Evolutionary conservation across 2,113 vertebrate genomes (phyloP).

Genomic region (Syrrhaptes paradoxus): DNA sequence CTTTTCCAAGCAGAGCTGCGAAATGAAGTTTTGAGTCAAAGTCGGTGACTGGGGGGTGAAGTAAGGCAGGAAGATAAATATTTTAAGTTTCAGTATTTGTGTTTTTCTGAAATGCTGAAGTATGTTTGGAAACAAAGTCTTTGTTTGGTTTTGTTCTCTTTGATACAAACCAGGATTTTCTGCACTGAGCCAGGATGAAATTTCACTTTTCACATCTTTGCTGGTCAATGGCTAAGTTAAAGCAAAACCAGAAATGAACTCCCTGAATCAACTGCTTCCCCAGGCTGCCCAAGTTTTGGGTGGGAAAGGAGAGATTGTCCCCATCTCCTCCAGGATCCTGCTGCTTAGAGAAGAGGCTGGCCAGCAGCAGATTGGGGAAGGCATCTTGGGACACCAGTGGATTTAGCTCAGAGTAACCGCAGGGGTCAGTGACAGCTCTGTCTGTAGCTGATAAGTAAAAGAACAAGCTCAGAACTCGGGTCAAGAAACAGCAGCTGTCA

Average conservation of each 20-base stretch:
- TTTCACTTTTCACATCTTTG: neutral
- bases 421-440: neutral
- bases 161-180: neutral
- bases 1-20: neutral
- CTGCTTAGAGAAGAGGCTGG: neutral
- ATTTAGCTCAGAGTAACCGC: neutral
- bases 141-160: neutral
- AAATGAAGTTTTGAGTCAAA: neutral
- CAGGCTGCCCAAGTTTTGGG: neutral
- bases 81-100: neutral
- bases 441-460: constrained; percentile 4
- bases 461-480: constrained; percentile 1
- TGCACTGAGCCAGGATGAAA: neutral
- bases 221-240: neutral
- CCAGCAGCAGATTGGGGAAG: neutral
- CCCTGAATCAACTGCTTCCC: neutral
- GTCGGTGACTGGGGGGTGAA: neutral
- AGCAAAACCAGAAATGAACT: neutral
- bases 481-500: constrained; percentile 32
- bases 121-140: neutral
- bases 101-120: neutral
- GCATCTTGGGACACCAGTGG: neutral
- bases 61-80: neutral
- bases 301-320: neutral
- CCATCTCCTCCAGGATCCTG: neutral